Evolutionary conservation across 2,797 vertebrate species (phyloP), one percentile per base, ranked within the genome.

Genomic region (Sebastes iracundus): DNA sequence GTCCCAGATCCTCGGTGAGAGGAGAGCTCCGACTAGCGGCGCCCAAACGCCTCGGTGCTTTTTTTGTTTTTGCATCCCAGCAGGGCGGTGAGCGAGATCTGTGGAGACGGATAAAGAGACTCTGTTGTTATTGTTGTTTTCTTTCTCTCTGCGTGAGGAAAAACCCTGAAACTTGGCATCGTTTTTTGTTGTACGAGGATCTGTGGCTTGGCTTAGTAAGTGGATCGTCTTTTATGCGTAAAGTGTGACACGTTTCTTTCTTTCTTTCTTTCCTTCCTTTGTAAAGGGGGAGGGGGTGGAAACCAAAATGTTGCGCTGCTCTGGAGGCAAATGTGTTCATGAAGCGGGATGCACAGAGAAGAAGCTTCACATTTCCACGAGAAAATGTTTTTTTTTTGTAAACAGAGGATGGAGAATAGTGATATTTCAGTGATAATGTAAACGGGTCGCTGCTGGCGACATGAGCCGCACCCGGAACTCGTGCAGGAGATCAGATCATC

Each of bases 11-110:
- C 4, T 1, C 2, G 13, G n/a, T 16, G 2, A 52, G 66, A 89
- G 87, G 49, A 52, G 66, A 88, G 87, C 84, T 0, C 88, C 89
- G 22, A 42, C 85, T 77, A 80, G 80, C 23, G 82, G 80, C 32
- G 0, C 4, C 18, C 7, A 67, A 2, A 33, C 38, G 52, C 68
- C 2, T 23, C n/a, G 27, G 14, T 25, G 10, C 10, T 7, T 56
- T 16, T 20, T 18, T 18, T 46, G 42, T 46, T 16, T 61, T 42
- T 60, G 16, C 72, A 42, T 80, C 77, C 65, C 35, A 72, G 58
- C 73, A n/a, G 79, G 70, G 42, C 22, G 28, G 72, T 0, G 84
- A 65, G 11, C 42, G 14, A 11, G n/a, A 14, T 52, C 28, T 33
- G 23, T 32, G 2, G 49, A 62, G 28, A 35, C 49, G 33, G 59